Percentiles rank a stretch among this genome's conserved stretches.
Evolutionary conservation across 2,888 invertebrate species (phyloP).

Genomic region (Heliconius ethilla): DNA sequence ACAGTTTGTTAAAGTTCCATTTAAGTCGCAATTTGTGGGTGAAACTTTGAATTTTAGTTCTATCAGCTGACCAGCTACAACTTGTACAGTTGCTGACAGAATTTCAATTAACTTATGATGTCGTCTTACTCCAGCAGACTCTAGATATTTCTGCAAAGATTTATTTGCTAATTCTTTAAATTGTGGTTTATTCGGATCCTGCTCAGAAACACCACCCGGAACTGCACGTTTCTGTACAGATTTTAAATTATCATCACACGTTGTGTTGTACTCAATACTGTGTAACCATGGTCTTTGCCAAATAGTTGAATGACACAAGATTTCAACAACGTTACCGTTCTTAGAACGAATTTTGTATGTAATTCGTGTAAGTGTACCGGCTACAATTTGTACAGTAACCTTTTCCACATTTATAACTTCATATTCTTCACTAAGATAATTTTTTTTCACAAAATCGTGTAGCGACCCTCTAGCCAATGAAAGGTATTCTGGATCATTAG

Average conservation of each 20-base stretch:
- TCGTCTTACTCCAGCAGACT: constrained; percentile 45
- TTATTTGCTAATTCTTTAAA: constrained; percentile 54
- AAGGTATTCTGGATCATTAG: constrained; percentile 48
- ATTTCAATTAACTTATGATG: constrained; percentile 54
- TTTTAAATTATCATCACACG: constrained; percentile 42
- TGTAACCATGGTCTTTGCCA: constrained; percentile 83
- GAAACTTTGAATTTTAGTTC: constrained; percentile 55
- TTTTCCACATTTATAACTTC: constrained; percentile 67
- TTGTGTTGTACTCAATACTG: constrained; percentile 57
- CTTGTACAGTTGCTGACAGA: constrained; percentile 51
- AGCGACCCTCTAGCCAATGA: constrained; percentile 53
- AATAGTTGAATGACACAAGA: constrained; percentile 70
- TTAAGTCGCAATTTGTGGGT: constrained; percentile 49
- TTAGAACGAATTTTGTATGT: constrained; percentile 61
- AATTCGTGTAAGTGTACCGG: constrained; percentile 62
- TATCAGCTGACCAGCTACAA: constrained; percentile 55
- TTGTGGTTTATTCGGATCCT: constrained; percentile 49
- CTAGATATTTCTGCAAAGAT: constrained; percentile 54
- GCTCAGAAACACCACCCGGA: constrained; percentile 40
- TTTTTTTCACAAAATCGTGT: constrained; percentile 47
- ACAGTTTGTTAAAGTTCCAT: constrained; percentile 46
- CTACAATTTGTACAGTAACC: constrained; percentile 69
- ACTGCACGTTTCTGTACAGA: constrained; percentile 37
- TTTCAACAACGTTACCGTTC: constrained; percentile 49
- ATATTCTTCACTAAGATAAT: constrained; percentile 44